Percentiles rank a stretch among this genome's conserved stretches.
These are phyloP conservation scores for Cheirogaleus major DNA, from an alignment of 2,797 vertebrate species.

Conservation along the genomic window DNA sequence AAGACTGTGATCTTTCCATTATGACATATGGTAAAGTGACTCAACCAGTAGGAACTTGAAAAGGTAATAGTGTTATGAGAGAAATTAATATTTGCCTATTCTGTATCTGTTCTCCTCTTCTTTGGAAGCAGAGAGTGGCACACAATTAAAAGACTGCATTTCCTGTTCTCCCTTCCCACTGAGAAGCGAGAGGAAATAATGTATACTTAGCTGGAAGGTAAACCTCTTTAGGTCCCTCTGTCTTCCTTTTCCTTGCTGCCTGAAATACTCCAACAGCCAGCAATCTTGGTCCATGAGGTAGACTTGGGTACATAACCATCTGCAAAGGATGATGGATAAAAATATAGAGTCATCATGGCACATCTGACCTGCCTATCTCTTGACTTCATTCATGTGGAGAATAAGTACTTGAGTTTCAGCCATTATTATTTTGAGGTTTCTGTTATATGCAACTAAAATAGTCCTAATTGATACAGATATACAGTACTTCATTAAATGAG, in stretches of 20 bases:
- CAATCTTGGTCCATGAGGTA: not conserved
- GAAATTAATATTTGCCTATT: not conserved
- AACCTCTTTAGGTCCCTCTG: not conserved
- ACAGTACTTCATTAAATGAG: constrained; percentile 33
- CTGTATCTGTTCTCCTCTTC: not conserved
- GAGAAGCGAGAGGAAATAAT: not conserved
- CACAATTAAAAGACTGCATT: not conserved
- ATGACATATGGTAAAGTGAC: not conserved
- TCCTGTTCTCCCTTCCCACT: not conserved
- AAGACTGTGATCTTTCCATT: not conserved
- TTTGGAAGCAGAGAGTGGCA: not conserved
- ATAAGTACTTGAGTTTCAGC: not conserved
- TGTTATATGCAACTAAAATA: not conserved
- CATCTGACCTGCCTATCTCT: not conserved
- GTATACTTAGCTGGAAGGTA: not conserved
- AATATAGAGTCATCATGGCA: not conserved
- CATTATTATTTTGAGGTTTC: constrained; percentile 6
- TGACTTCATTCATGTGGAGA: not conserved
- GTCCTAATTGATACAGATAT: not conserved
- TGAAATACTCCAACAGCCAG: not conserved
- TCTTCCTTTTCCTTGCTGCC: not conserved
- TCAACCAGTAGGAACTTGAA: not conserved
- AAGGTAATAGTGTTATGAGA: not conserved
- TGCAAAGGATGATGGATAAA: not conserved
- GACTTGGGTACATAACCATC: not conserved